Conservation (phyloP, 2,113 vertebrate genomes). For the Oncorhynchus clarkii region DNA sequence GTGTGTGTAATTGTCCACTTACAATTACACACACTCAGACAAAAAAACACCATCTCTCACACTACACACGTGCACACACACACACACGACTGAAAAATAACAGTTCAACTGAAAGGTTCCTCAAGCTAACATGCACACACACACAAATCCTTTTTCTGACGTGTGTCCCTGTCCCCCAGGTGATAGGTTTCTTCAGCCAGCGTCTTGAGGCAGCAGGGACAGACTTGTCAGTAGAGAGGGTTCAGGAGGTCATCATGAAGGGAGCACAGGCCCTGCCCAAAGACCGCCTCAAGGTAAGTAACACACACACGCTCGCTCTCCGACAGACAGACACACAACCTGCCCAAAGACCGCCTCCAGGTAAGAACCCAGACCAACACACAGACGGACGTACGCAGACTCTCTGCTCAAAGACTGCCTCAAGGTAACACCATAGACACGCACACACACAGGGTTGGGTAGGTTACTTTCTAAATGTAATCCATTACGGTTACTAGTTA, state of each 20-base stretch:
- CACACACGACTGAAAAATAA: too few species aligned
- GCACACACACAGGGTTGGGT: neutral
- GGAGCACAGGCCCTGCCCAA: conserved; percentile 91
- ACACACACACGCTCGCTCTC: too few species aligned
- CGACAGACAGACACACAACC: conserved; percentile 59
- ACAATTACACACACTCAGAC: too few species aligned
- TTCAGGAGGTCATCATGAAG: conserved; percentile 98
- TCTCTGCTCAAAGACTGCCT: neutral
- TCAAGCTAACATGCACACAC: neutral
- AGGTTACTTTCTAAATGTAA: too few species aligned
- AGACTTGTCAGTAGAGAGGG: conserved; percentile 92
- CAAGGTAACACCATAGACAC: neutral
- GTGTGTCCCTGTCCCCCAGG: conserved; percentile 67
- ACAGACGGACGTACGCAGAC: too few species aligned
- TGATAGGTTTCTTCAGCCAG: conserved; percentile 94
- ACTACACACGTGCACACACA: too few species aligned
- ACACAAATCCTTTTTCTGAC: too few species aligned
- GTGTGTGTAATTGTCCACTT: too few species aligned
- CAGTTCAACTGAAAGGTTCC: neutral
- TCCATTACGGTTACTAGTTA: too few species aligned
- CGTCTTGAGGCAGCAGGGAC: conserved; percentile 90
- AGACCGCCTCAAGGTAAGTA: conserved; percentile 90
- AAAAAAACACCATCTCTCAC: too few species aligned
- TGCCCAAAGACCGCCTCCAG: conserved; percentile 93
- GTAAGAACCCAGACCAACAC: conserved; percentile 60